These are phyloP conservation scores for Prionace glauca DNA, from an alignment of 2,797 vertebrate species.

Conservation along the genomic window DNA sequence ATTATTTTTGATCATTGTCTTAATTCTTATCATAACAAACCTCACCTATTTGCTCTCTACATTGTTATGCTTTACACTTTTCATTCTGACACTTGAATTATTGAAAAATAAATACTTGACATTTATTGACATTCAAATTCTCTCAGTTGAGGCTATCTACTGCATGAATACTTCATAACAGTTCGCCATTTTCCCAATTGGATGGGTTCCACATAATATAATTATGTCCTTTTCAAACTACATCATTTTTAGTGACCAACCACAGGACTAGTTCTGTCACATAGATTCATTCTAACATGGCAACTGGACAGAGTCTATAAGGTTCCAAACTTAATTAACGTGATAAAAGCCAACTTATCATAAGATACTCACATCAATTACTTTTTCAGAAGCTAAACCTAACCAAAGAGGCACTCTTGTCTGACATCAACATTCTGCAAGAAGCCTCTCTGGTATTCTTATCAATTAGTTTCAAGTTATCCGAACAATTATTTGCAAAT, in stretches of 20 bases:
- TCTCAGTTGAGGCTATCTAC: not conserved
- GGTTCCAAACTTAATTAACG: not conserved
- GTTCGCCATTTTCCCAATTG: not conserved
- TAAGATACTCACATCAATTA: not conserved
- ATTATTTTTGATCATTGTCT: not conserved
- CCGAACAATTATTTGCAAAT: not conserved
- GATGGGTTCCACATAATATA: not conserved
- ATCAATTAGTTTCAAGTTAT: not conserved
- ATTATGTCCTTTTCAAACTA: not conserved
- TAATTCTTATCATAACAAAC: not conserved
- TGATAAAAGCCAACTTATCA: not conserved
- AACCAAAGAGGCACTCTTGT: not conserved
- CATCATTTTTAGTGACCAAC: not conserved
- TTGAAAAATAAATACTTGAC: not conserved
- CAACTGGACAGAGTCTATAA: not conserved
- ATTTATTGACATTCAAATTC: not conserved
- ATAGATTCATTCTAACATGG: not conserved
- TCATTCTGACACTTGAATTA: not conserved
- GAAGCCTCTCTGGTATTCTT: not conserved
- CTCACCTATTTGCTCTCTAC: not conserved
- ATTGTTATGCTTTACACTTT: not conserved
- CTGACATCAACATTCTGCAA: not conserved
- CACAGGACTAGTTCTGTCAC: not conserved
- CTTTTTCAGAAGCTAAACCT: not conserved
- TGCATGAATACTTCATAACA: not conserved